These are phyloP conservation scores for Eleutherodactylus coqui DNA, from an alignment of 2,797 vertebrate species.

Conservation along the genomic window DNA sequence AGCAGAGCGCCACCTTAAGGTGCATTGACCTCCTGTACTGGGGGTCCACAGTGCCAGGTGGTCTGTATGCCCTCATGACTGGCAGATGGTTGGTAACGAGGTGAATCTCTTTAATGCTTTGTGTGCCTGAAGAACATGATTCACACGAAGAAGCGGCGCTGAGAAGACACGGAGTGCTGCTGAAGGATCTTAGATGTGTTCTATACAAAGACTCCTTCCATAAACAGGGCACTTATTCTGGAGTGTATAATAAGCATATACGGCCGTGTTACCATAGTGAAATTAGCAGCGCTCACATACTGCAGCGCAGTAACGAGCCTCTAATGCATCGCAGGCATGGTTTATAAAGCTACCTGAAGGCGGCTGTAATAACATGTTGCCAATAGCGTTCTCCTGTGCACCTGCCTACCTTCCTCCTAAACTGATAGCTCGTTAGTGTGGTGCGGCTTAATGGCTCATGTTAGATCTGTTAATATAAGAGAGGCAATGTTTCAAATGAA, in stretches of 20 bases:
- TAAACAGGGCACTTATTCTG: not conserved
- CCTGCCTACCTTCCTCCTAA: too few species aligned
- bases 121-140: not conserved
- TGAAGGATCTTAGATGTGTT: not conserved
- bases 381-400: not conserved
- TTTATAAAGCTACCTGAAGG: constrained; percentile 8
- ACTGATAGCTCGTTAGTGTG: not conserved
- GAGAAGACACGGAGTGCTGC: not conserved
- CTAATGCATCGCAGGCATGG: not conserved
- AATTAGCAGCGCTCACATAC: not conserved
- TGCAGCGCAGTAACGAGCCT: not conserved
- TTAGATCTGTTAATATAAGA: not conserved
- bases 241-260: not conserved
- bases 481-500: not conserved
- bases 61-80: not conserved
- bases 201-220: not conserved
- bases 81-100: not conserved
- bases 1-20: too few species aligned
- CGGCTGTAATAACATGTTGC: not conserved
- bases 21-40: too few species aligned
- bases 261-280: constrained; percentile 38
- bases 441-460: not conserved
- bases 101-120: not conserved
- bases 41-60: too few species aligned
- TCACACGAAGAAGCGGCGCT: not conserved